Conservation (phyloP, 2,888 invertebrate genomes). For the Monochamus alternatus region DNA sequence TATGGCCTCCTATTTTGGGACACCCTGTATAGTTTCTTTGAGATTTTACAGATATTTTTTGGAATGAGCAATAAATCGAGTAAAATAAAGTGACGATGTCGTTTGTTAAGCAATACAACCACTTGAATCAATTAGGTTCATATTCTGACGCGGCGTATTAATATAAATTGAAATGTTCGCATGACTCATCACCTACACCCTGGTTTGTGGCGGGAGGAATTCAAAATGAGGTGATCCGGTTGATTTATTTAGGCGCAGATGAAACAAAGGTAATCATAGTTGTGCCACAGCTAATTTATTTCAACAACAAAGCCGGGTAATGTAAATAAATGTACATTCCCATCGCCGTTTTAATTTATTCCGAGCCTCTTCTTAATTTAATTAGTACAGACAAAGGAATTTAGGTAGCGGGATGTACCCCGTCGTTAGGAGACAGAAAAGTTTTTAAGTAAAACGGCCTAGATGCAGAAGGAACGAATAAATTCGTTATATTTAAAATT, state of each 20-base stretch:
- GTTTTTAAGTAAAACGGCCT: neutral
- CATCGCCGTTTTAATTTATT: conserved; percentile 4
- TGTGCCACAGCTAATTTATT: conserved; percentile 10
- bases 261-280: conserved; percentile 8
- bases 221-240: conserved; percentile 11
- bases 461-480: neutral
- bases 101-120: neutral
- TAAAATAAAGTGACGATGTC: too few species aligned
- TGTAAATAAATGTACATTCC: conserved; percentile 5
- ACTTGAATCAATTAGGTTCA: neutral
- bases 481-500: conserved; percentile 1
- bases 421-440: conserved; percentile 1
- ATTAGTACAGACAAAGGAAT: neutral
- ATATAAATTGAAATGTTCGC: neutral
- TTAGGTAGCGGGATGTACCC: neutral
- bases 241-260: conserved; percentile 3
- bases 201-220: neutral
- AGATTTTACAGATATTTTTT: too few species aligned
- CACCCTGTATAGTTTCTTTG: too few species aligned
- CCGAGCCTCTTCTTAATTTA: neutral
- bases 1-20: too few species aligned
- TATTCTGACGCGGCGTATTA: neutral
- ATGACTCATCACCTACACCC: neutral
- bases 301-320: conserved; percentile 9
- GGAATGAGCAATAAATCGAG: too few species aligned